These are phyloP conservation scores for Azorinus chamasolen DNA, from an alignment of 2,888 invertebrate genomes.

Conservation along the genomic window DNA sequence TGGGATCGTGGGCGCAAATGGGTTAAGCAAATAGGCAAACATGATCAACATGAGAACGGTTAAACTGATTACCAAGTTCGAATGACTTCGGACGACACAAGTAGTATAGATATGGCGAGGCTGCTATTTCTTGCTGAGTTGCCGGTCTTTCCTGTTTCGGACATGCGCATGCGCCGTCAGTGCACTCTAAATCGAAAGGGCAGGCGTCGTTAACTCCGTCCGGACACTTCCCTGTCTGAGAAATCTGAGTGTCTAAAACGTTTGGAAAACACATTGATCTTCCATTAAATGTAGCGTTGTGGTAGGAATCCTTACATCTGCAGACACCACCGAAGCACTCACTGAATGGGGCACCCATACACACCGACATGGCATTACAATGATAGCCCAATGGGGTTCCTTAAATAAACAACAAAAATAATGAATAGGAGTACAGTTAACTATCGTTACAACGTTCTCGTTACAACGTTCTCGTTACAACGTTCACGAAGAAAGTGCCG, in stretches of 20 bases:
- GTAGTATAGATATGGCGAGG: slow-evolving; percentile 49
- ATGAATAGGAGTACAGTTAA: too few relatives aligned
- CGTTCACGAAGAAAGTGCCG: too few relatives aligned
- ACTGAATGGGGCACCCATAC: slow-evolving; percentile 21
- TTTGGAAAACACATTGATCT: slow-evolving; percentile 36
- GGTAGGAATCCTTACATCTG: slow-evolving; percentile 53
- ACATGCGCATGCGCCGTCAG: slow-evolving; percentile 45
- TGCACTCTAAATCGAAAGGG: slow-evolving; percentile 40
- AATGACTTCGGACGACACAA: slow-evolving; percentile 56
- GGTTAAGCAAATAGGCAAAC: too few relatives aligned
- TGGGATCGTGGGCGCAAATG: too few relatives aligned
- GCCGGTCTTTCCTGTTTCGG: slow-evolving; percentile 40
- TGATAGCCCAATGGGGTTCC: background rate
- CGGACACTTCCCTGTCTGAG: slow-evolving; percentile 31
- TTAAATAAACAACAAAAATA: too few relatives aligned
- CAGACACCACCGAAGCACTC: slow-evolving; percentile 24
- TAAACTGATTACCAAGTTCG: slow-evolving; percentile 45
- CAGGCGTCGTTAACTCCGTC: slow-evolving; percentile 29
- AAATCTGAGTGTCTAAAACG: slow-evolving; percentile 25
- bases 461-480: too few relatives aligned
- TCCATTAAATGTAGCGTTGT: slow-evolving; percentile 24
- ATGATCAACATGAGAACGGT: too few relatives aligned
- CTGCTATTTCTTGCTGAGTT: slow-evolving; percentile 37
- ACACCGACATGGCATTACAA: slow-evolving; percentile 2
- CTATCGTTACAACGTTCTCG: too few relatives aligned